Evolutionary conservation across 2,888 invertebrate species (phyloP).

Genomic region (Zootermopsis nevadensis): DNA sequence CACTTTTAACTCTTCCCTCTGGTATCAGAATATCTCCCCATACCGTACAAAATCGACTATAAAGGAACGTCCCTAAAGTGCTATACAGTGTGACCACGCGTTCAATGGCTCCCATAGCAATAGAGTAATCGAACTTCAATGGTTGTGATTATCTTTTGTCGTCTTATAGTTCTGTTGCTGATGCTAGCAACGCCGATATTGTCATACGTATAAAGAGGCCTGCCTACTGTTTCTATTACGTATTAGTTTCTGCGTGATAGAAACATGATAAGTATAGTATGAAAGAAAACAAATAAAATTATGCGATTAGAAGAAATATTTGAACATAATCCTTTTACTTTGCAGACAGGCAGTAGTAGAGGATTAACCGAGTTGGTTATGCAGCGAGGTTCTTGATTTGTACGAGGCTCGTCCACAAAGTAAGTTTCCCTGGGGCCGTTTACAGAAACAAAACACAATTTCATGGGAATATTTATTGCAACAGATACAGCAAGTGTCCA

Average conservation of each 20-base stretch:
- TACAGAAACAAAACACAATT: too few species aligned
- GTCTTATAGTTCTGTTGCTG: background rate
- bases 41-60: slow-evolving; percentile 16
- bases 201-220: background rate
- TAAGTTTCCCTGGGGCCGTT: too few species aligned
- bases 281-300: background rate
- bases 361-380: too few species aligned
- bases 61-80: slow-evolving; percentile 51
- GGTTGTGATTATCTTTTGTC: background rate
- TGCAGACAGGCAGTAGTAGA: too few species aligned
- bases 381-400: too few species aligned
- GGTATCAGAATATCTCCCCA: background rate
- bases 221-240: too few species aligned
- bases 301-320: background rate
- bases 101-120: background rate
- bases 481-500: too few species aligned
- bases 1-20: background rate
- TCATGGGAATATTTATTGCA: too few species aligned
- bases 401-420: too few species aligned
- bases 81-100: slow-evolving; percentile 44
- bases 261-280: background rate
- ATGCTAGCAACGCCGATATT: background rate
- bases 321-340: too few species aligned
- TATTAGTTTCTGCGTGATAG: background rate
- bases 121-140: background rate